phyloP scores from a whole-genome alignment of 2,888 invertebrate species.

The Zootermopsis nevadensis region DNA sequence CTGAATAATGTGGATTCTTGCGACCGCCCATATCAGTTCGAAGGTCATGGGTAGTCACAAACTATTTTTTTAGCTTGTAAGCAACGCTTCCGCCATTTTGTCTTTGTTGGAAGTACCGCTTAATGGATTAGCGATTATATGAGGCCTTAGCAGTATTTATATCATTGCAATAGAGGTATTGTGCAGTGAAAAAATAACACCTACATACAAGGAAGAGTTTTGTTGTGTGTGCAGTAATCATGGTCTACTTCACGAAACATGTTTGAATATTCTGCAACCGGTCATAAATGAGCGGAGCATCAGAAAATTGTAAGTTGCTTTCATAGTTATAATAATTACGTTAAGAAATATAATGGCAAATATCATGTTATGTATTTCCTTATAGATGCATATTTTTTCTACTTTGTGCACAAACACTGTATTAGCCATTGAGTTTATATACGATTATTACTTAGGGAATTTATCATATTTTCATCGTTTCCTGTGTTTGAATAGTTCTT shows the following conservation, averaged over 20 bases:
- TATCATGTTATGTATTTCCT: too few relatives aligned
- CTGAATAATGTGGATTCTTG: background rate
- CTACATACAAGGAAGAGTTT: background rate
- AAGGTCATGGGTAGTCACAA: background rate
- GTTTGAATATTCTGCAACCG: background rate
- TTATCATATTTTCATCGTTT: too few relatives aligned
- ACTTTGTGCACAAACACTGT: too few relatives aligned
- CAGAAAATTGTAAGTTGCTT: background rate
- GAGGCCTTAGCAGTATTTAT: background rate
- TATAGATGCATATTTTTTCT: too few relatives aligned
- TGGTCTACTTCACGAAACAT: background rate
- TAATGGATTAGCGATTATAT: background rate
- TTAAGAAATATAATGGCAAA: background rate
- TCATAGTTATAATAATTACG: background rate
- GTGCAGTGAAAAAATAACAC: background rate
- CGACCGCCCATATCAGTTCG: background rate
- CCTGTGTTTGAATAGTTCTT: too few relatives aligned
- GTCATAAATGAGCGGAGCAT: background rate
- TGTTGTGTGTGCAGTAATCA: background rate
- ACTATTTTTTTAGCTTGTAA: background rate
- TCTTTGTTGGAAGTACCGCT: background rate
- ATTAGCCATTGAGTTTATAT: too few relatives aligned
- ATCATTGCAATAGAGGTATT: background rate
- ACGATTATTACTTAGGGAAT: too few relatives aligned
- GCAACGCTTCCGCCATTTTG: slow-evolving; percentile 6